Evolutionary conservation across 2,113 vertebrate species (phyloP).

Genomic region (Nipponia nippon): DNA sequence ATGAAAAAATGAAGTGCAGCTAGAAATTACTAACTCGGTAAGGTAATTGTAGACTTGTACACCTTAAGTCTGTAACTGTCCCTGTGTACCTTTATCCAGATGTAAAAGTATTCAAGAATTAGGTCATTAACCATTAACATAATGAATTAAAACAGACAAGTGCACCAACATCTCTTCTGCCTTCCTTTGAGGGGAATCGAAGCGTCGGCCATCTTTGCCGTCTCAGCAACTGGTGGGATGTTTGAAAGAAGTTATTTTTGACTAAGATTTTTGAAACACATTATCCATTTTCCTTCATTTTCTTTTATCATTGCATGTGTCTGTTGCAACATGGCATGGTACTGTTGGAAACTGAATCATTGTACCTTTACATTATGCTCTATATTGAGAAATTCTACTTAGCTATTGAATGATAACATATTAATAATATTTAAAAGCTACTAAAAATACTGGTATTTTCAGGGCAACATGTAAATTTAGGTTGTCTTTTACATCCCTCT

Average conservation of each 20-base stretch:
- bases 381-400: neutral
- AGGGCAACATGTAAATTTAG: neutral
- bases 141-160: neutral
- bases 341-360: neutral
- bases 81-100: neutral
- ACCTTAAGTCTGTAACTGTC: neutral
- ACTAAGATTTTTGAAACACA: neutral
- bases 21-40: neutral
- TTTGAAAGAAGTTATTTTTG: slow-evolving; percentile 32
- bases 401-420: neutral
- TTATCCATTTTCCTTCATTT: neutral
- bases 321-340: neutral
- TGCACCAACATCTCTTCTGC: neutral
- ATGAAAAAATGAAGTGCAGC: neutral
- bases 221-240: neutral
- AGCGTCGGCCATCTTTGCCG: neutral
- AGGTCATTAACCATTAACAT: neutral
- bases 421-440: neutral
- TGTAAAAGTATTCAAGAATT: neutral
- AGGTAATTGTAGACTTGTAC: neutral
- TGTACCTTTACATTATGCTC: neutral
- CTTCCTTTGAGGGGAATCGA: neutral
- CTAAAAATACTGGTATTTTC: neutral
- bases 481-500: neutral
- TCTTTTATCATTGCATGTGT: neutral